phyloP scores from a whole-genome alignment of 2,888 invertebrate genomes.

The Dynastes grantii region DNA sequence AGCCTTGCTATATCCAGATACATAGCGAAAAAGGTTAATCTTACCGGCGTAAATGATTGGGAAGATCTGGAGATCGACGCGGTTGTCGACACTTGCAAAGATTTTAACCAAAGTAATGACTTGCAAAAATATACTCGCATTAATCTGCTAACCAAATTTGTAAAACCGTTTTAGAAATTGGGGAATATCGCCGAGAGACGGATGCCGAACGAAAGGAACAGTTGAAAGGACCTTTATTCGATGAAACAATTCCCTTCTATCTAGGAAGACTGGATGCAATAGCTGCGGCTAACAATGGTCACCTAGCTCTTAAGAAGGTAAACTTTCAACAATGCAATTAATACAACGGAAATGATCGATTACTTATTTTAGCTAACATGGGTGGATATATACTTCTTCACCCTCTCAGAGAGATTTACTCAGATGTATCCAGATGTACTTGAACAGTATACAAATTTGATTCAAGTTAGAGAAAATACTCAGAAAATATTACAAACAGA shows the following conservation, averaged over 20 bases:
- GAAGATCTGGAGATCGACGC: conserved; percentile 78
- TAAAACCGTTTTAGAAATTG: conserved; percentile 68
- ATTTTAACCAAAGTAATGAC: conserved; percentile 75
- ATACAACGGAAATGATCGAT: background rate
- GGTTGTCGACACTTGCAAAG: conserved; percentile 75
- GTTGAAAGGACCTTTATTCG: conserved; percentile 70
- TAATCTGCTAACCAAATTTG: background rate
- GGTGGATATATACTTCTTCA: conserved; percentile 36
- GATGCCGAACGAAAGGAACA: conserved; percentile 72
- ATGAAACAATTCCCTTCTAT: conserved; percentile 74
- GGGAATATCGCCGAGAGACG: conserved; percentile 65
- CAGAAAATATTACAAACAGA: background rate
- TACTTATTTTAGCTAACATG: conserved; percentile 41
- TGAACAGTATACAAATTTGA: conserved; percentile 24
- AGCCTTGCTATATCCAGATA: conserved; percentile 76
- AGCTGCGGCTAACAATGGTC: conserved; percentile 75
- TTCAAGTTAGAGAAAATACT: conserved; percentile 17
- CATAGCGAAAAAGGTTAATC: conserved; percentile 75
- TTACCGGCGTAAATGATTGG: conserved; percentile 74
- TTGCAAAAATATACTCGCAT: too few relatives aligned
- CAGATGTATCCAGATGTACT: background rate
- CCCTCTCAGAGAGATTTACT: conserved; percentile 22
- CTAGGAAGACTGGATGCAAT: conserved; percentile 74
- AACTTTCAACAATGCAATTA: background rate
- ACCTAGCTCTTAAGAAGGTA: conserved; percentile 71